Percentiles rank a stretch among this genome's conserved stretches.
phyloP scores from a whole-genome alignment of 2,113 vertebrate genomes.

The Amphilophus citrinellus region DNA sequence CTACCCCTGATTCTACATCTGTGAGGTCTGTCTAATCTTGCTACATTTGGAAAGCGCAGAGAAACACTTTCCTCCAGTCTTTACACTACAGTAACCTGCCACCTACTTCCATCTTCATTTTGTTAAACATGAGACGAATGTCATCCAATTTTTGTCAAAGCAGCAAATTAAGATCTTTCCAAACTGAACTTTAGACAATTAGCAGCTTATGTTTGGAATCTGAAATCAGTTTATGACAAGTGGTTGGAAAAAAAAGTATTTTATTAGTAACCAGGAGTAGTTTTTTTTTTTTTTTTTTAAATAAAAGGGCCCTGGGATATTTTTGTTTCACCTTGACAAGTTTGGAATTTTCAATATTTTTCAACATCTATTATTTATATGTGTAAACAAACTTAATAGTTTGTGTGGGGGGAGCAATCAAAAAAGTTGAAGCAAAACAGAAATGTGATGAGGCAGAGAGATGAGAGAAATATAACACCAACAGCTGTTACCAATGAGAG shows the following conservation, averaged over 20 bases:
- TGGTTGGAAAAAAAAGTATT: not conserved
- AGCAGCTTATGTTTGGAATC: not conserved
- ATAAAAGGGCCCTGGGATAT: not conserved
- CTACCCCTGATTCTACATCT: not conserved
- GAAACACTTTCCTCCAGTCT: too few relatives aligned
- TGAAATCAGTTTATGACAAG: not conserved
- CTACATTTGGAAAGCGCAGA: accelerated
- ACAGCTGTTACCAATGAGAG: conserved; percentile 20
- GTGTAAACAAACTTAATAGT: conserved; percentile 36
- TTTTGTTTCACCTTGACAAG: conserved; percentile 13
- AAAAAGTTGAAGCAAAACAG: conserved; percentile 16
- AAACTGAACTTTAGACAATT: not conserved
- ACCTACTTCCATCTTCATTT: not conserved
- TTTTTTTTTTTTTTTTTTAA: not conserved
- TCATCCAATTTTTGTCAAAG: not conserved
- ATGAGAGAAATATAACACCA: conserved; percentile 19
- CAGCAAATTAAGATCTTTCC: accelerated
- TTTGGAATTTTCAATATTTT: not conserved
- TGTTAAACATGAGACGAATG: not conserved
- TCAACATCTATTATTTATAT: not conserved
- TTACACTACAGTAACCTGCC: too few relatives aligned
- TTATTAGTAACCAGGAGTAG: not conserved
- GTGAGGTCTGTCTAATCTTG: not conserved
- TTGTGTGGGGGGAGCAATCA: not conserved
- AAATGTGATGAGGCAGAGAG: not conserved